Evolutionary conservation across 2,888 invertebrate genomes (phyloP), one percentile per base, ranked within the genome.

Genomic region (Drosophila demipolita): DNA sequence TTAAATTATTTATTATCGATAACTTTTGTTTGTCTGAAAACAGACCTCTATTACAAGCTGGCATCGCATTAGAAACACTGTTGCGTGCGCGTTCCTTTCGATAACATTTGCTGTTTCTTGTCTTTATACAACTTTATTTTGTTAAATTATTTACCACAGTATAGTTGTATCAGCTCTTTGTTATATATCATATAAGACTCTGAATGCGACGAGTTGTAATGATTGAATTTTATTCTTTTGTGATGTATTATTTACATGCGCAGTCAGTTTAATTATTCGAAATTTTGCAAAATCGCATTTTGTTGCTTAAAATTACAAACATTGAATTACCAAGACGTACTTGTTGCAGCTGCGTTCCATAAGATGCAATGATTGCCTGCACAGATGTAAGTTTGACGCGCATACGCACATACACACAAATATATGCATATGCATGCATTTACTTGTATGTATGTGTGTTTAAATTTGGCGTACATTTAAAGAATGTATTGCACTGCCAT

Each of bases 321-420:
- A 2, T 29, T 32, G 12, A 54, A 58, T 64, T 23, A 40, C 6
- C 23, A 61, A 57, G 23, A 45, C 12, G n/a, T 40, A 58, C 17
- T 36, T 61, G 29, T 29, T 9, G 17, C n/a, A 26, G n/a, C 45
- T 12, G 53, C 29, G 33, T n/a, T 45, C 23, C 32, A 29, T 15
- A n/a, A 42, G 62, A 45, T 53, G 65, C 59, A 66, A 78, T 78
- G 78, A 45, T 67, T 65, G 55, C 48, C 17, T 75, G 9, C 55
- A 78, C 70, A 74, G 36, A 66, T 69, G 79, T 85, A 88, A 87
- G 85, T 84, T 64, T 53, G 57, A 59, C 57, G 83, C 83, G 83
- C 86, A 88, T 53, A 65, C 66, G 53, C 64, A 53, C 29, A 38
- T 38, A 20, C 66, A 49, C 29, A 38, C 38, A 26, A 40, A 48